A percentile compares a stretch with the other conserved stretches of the same genome.
Evolutionary conservation across 2,888 invertebrate genomes (phyloP).

Genomic region (Rhagonycha fulva): DNA sequence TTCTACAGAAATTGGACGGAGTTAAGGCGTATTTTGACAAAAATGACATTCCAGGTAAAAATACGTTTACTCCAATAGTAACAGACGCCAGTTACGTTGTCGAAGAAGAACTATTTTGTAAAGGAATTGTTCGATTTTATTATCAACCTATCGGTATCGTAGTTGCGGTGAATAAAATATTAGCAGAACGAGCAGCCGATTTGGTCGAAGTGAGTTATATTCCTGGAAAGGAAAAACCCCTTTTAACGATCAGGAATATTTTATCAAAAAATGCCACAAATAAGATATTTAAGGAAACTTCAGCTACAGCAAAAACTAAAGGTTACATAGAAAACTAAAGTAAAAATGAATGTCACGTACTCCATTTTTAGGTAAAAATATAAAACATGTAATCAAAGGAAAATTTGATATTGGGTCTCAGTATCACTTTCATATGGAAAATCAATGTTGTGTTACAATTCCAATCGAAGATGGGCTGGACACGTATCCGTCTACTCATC

Average conservation of each 20-base stretch:
- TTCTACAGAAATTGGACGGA: constrained; percentile 66
- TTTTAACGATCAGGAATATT: constrained; percentile 56
- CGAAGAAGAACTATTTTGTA: constrained; percentile 56
- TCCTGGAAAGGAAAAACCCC: constrained; percentile 51
- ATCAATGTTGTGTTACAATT: constrained; percentile 64
- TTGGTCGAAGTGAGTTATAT: constrained; percentile 62
- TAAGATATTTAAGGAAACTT: constrained; percentile 50
- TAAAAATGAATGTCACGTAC: too few relatives aligned
- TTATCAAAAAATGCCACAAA: constrained; percentile 54
- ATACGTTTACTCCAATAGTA: constrained; percentile 57
- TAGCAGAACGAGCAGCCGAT: constrained; percentile 63
- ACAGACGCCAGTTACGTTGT: constrained; percentile 24
- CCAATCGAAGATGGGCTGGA: constrained; percentile 72
- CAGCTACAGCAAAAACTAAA: constrained; percentile 45
- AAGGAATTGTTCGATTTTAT: constrained; percentile 60
- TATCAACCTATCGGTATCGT: constrained; percentile 76
- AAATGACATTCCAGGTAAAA: constrained; percentile 71
- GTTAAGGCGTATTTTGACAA: constrained; percentile 66
- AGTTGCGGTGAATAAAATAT: constrained; percentile 62
- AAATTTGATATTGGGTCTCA: constrained; percentile 63
- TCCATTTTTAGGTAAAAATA: constrained; percentile 41
- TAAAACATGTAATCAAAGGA: constrained; percentile 61
- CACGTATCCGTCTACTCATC: constrained; percentile 66
- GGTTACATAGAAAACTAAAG: constrained; percentile 16
- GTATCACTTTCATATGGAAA: constrained; percentile 80